phyloP scores from a whole-genome alignment of 2,113 vertebrate genomes.

The Ctenomys sociabilis region DNA sequence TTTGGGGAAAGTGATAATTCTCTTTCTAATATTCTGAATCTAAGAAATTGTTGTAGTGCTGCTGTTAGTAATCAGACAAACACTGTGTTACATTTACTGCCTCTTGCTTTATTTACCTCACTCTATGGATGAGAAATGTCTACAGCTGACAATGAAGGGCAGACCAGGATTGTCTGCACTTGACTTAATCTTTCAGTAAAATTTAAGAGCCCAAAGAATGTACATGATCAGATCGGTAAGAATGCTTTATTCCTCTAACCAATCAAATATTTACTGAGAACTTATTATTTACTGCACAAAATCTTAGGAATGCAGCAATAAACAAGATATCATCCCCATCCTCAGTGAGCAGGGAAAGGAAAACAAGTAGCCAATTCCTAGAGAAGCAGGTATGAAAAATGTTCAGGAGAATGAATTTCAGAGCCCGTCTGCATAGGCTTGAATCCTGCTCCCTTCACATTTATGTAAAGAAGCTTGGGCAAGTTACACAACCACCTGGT shows the following conservation, averaged over 20 bases:
- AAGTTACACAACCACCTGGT: neutral
- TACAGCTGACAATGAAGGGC: neutral
- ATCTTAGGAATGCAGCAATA: neutral
- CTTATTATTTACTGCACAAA: neutral
- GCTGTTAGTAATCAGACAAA: neutral
- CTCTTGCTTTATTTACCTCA: neutral
- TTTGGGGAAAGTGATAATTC: neutral
- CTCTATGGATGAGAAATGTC: neutral
- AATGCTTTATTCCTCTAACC: neutral
- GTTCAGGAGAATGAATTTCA: neutral
- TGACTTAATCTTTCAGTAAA: slow-evolving; percentile 10
- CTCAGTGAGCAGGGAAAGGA: neutral
- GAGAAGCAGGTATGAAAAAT: neutral
- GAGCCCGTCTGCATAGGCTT: neutral
- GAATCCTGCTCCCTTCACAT: neutral
- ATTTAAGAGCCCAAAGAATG: neutral
- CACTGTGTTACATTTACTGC: neutral
- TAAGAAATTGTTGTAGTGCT: neutral
- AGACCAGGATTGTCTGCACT: neutral
- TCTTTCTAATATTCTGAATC: slow-evolving; percentile 32
- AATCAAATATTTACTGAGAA: neutral
- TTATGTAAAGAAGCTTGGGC: neutral
- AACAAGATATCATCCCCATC: neutral
- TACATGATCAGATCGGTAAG: neutral
- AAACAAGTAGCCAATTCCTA: neutral